A percentile compares a stretch with the other conserved stretches of the same genome.
These are phyloP conservation scores for Hedychridium roseum DNA, from an alignment of 2,888 invertebrate genomes.

Conservation along the genomic window DNA sequence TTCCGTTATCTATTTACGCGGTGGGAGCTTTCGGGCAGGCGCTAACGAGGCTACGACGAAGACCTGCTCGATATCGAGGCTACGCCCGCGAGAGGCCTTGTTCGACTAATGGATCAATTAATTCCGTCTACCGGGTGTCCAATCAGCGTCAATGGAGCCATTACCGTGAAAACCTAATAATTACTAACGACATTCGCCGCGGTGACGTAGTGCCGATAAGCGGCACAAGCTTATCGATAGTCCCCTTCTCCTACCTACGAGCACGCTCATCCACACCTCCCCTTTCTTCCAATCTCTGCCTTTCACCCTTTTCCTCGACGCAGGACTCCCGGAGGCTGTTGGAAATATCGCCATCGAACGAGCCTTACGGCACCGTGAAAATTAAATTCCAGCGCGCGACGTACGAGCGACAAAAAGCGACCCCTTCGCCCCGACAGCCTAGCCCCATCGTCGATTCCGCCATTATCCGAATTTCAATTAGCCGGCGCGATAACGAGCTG, in stretches of 20 bases:
- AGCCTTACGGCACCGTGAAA: constrained; percentile 38
- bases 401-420: constrained; percentile 22
- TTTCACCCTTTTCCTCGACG: too few relatives aligned
- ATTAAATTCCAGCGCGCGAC: constrained; percentile 34
- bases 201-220: constrained; percentile 1
- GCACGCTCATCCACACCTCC: too few relatives aligned
- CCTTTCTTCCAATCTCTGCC: too few relatives aligned
- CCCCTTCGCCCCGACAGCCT: constrained; percentile 20
- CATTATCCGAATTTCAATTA: constrained; percentile 46
- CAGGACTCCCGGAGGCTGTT: too few relatives aligned
- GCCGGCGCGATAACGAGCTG: constrained; percentile 7
- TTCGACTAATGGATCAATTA: constrained; percentile 41
- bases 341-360: background rate
- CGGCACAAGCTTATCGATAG: background rate
- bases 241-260: too few relatives aligned
- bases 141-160: constrained; percentile 36
- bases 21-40: constrained; percentile 12
- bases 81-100: constrained; percentile 29
- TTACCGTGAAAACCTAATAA: constrained; percentile 35
- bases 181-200: constrained; percentile 27
- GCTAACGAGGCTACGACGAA: constrained; percentile 27
- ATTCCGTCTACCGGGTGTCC: constrained; percentile 25
- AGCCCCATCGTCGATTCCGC: constrained; percentile 27
- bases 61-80: constrained; percentile 22
- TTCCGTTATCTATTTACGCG: constrained; percentile 21